Evolutionary conservation across 2,888 invertebrate genomes (phyloP).

Genomic region (Agonum fuliginosum): DNA sequence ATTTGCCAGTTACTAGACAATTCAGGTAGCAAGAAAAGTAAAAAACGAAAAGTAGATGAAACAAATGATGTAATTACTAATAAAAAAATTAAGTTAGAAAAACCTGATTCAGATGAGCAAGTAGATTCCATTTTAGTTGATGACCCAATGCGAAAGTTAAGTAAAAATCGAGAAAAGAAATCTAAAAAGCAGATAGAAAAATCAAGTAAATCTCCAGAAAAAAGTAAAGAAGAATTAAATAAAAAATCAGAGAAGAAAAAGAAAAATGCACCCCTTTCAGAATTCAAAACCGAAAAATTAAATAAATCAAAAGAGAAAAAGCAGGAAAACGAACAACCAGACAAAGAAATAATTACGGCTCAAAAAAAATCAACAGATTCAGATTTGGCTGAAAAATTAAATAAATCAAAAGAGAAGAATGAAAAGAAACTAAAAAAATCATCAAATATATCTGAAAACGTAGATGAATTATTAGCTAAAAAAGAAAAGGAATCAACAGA

Average conservation of each 20-base stretch:
- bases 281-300: background rate
- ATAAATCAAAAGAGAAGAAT: too few relatives aligned
- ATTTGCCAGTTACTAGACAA: slow-evolving; percentile 61
- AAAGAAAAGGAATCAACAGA: too few relatives aligned
- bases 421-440: too few relatives aligned
- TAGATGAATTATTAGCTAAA: too few relatives aligned
- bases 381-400: too few relatives aligned
- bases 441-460: too few relatives aligned
- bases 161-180: too few relatives aligned
- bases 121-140: background rate
- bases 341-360: background rate
- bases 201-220: slow-evolving; percentile 11
- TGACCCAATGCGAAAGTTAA: slow-evolving; percentile 23
- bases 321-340: background rate
- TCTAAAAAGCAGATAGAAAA: too few relatives aligned
- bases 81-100: slow-evolving; percentile 55
- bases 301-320: background rate
- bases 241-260: background rate
- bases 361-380: too few relatives aligned
- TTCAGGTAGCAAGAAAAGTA: too few relatives aligned
- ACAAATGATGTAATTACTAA: slow-evolving; percentile 17
- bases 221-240: slow-evolving; percentile 24
- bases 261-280: background rate
- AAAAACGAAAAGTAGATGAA: slow-evolving; percentile 20
- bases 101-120: slow-evolving; percentile 16